These are phyloP conservation scores for Mastacembelus armatus DNA, from an alignment of 2,797 vertebrate genomes.

Conservation along the genomic window DNA sequence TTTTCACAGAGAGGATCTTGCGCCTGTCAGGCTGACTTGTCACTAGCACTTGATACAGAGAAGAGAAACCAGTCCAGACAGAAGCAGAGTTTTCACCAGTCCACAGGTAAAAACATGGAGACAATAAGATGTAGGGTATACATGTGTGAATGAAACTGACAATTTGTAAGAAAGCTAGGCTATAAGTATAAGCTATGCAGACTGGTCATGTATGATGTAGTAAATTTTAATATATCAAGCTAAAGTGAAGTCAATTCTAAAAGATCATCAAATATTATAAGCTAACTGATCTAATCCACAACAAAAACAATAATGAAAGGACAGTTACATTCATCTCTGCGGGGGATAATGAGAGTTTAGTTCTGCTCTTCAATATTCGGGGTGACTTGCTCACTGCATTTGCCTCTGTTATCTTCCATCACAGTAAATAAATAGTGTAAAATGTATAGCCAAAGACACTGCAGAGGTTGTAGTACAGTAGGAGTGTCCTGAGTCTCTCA, in stretches of 20 bases:
- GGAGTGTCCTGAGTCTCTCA: conserved; percentile 84
- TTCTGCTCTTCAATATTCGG: neutral
- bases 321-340: neutral
- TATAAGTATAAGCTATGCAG: conserved; percentile 49
- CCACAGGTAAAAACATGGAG: conserved; percentile 76
- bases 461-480: conserved; percentile 65
- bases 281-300: conserved; percentile 1
- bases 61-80: conserved; percentile 48
- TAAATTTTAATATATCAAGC: conserved; percentile 38
- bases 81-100: conserved; percentile 38
- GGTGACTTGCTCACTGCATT: conserved; percentile 13
- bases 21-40: conserved; percentile 49
- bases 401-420: neutral
- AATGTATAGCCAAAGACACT: conserved; percentile 10
- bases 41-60: no score
- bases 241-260: conserved; percentile 23
- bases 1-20: conserved; percentile 66
- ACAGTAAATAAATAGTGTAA: neutral
- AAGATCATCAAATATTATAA: neutral
- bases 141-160: conserved; percentile 68
- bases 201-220: conserved; percentile 68
- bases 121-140: conserved; percentile 75
- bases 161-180: conserved; percentile 41
- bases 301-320: no score
- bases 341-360: conserved; percentile 2